These are phyloP conservation scores for Calameuta idolon DNA, from an alignment of 2,888 invertebrate genomes.

Conservation along the genomic window DNA sequence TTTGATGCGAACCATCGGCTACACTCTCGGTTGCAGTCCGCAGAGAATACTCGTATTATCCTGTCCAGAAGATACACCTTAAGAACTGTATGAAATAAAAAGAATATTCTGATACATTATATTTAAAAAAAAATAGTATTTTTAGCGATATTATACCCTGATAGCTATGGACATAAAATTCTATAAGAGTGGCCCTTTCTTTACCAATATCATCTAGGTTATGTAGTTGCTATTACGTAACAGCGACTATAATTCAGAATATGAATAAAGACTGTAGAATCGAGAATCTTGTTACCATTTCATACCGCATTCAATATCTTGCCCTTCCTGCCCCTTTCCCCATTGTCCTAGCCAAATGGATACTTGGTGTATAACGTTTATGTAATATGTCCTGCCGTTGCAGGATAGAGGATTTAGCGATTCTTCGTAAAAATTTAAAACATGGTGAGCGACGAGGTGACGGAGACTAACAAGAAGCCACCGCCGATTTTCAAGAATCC, in stretches of 20 bases:
- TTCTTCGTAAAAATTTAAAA: slow-evolving; percentile 15
- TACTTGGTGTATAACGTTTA: neutral
- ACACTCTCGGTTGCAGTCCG: slow-evolving; percentile 33
- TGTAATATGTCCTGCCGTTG: neutral
- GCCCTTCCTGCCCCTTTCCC: too few relatives aligned
- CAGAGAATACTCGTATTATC: slow-evolving; percentile 34
- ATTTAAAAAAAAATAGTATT: neutral
- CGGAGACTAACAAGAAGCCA: slow-evolving; percentile 52
- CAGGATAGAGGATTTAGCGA: neutral
- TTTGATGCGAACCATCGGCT: slow-evolving; percentile 38
- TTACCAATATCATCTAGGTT: too few relatives aligned
- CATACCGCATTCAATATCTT: too few relatives aligned
- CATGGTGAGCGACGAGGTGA: slow-evolving; percentile 58
- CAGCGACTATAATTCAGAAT: too few relatives aligned
- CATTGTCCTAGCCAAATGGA: too few relatives aligned
- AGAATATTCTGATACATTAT: neutral
- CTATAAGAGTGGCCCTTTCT: too few relatives aligned
- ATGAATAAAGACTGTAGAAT: too few relatives aligned
- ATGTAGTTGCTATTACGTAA: too few relatives aligned
- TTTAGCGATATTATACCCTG: neutral
- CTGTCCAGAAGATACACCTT: slow-evolving; percentile 21
- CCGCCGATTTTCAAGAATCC: slow-evolving; percentile 57
- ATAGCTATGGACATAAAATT: too few relatives aligned
- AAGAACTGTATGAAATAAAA: neutral
- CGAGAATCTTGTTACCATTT: too few relatives aligned